Conservation (phyloP, 1,140 invertebrate genomes). For the Penaeus indicus region DNA sequence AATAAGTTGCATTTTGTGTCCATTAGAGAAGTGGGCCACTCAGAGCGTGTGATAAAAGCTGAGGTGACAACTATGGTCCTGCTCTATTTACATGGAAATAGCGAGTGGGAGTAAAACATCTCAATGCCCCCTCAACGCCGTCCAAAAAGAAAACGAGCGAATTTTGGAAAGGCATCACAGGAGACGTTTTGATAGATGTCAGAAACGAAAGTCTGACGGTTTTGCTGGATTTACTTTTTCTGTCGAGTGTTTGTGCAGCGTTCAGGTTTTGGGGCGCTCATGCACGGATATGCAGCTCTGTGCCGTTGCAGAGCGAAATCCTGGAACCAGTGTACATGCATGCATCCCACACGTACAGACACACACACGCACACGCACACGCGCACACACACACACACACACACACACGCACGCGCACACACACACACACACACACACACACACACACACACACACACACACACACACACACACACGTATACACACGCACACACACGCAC, state of each 20-base stretch:
- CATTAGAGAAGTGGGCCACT: slow-evolving; percentile 64
- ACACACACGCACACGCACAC: too few relatives aligned
- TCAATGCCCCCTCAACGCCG: neutral
- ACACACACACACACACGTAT: too few relatives aligned
- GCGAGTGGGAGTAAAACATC: slow-evolving; percentile 31
- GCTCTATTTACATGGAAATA: slow-evolving; percentile 65
- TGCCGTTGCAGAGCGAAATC: too few relatives aligned
- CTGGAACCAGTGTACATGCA: too few relatives aligned
- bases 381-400: too few relatives aligned
- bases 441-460: too few relatives aligned
- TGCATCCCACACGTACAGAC: too few relatives aligned
- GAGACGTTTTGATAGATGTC: slow-evolving; percentile 28
- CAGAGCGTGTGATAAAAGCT: slow-evolving; percentile 64
- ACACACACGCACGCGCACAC: too few relatives aligned
- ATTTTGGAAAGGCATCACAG: neutral
- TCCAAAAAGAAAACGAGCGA: neutral
- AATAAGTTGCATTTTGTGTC: slow-evolving; percentile 66
- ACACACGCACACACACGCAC: too few relatives aligned
- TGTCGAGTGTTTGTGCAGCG: neutral
- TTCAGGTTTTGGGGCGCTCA: neutral
- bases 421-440: too few relatives aligned
- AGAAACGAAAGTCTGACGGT: neutral
- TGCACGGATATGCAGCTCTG: too few relatives aligned
- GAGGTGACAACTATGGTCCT: slow-evolving; percentile 64
- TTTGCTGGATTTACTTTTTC: neutral